Base-by-base conservation (phyloP, 1,140 invertebrate genomes). In the Cryptotermes secundus region DNA sequence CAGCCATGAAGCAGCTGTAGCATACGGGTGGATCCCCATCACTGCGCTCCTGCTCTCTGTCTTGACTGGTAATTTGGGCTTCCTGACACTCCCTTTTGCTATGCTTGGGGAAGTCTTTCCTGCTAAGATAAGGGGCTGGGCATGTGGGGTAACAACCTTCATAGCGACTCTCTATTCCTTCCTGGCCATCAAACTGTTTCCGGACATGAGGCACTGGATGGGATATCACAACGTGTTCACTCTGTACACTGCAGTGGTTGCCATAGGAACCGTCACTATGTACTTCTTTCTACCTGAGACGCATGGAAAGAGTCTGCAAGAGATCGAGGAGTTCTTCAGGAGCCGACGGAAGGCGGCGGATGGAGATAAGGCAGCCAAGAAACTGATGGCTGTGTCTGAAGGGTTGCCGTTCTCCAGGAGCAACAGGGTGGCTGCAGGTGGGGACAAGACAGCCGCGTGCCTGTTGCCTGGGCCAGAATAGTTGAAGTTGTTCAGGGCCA, bases 21-120 rank as follows among this genome's bases (percentile, higher is more conserved):
- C 34, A 1, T 49, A 36, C 53, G 82, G 85, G 16, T 89, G 90
- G 81, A 83, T 92, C 1, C 92, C 93, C 0, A 89, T 92, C 0
- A 84, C 91, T 22, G 90, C 91, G 9, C 88, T 94, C 24, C 85
- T 94, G 0, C 86, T 90, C 53, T 94, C 93, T 85, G 93, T 94
- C 83, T 90, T 94, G 42, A 89, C 91, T 14, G 93, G 92, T 83
- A 93, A 93, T 0, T 79, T 94, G 3, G 93, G 94, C 2, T 93
- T 94, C 81, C 89, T 94, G 31, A 92, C 92, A 0, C 84, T 94
- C 10, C 95, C 95, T 0, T 96, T 95, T 90, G 93, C 95, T 6
- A 92, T 96, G 91, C 91, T 95, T 85, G 94, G 95, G 0, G 95
- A 96, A 89, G 90, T 96, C 0, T 95, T 93, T 85, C 95, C 95